Percentiles rank a stretch among this genome's conserved stretches.
Conservation (phyloP, 1,140 invertebrate genomes). For the Heliothis virescens region DNA sequence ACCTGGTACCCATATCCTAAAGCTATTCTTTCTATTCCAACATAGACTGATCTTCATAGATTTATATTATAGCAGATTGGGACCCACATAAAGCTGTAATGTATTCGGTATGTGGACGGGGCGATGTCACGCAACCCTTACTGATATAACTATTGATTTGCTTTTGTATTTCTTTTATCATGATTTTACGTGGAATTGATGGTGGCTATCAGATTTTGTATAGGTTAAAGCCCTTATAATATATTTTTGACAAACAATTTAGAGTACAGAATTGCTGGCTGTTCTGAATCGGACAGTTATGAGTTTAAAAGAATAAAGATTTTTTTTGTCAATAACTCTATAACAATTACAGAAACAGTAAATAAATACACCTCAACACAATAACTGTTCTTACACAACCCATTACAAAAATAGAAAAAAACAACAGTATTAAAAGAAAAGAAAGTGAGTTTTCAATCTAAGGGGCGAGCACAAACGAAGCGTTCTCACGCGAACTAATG, state of each 20-base stretch:
- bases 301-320: too few relatives aligned
- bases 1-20: not conserved
- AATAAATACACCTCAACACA: too few relatives aligned
- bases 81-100: conserved; percentile 24
- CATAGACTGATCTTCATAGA: conserved; percentile 8
- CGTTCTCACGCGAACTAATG: not conserved
- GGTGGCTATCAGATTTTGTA: too few relatives aligned
- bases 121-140: conserved; percentile 26
- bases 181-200: not conserved
- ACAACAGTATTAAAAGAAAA: too few relatives aligned
- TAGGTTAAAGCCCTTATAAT: too few relatives aligned
- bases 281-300: too few relatives aligned
- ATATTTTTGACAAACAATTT: too few relatives aligned
- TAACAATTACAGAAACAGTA: too few relatives aligned
- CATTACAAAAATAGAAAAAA: too few relatives aligned
- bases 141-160: conserved; percentile 27
- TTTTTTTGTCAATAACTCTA: too few relatives aligned
- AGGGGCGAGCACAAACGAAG: not conserved
- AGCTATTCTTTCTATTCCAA: not conserved
- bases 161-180: conserved; percentile 2
- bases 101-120: conserved; percentile 23
- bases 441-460: conserved; percentile 21
- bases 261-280: too few relatives aligned
- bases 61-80: conserved; percentile 34
- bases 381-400: too few relatives aligned